Evolutionary conservation across 2,888 invertebrate species (phyloP).

Genomic region (Mesoligia furuncula): DNA sequence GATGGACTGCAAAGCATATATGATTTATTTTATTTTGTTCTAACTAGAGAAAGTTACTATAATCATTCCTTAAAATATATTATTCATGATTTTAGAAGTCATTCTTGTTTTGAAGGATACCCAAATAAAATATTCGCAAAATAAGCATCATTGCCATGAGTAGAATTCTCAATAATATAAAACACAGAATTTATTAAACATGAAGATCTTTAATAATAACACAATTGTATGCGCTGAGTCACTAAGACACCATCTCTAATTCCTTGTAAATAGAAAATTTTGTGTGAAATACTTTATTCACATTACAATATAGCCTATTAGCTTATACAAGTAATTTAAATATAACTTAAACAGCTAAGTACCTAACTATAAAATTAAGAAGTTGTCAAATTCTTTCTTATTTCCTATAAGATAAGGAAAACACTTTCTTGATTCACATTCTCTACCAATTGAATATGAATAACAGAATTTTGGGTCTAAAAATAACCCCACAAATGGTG

Average conservation of each 20-base stretch:
- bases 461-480: neutral
- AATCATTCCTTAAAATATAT: too few species aligned
- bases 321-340: too few species aligned
- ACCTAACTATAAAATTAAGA: too few species aligned
- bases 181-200: neutral
- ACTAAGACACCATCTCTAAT: too few species aligned
- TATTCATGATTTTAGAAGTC: neutral
- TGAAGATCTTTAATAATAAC: neutral
- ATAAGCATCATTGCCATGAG: neutral
- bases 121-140: neutral
- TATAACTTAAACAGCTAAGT: neutral
- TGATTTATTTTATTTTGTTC: constrained; percentile 16
- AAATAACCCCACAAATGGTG: neutral
- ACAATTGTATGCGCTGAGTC: neutral
- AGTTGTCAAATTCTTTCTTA: neutral
- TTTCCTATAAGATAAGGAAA: neutral
- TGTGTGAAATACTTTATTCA: too few species aligned
- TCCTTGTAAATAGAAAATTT: neutral
- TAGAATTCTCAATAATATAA: neutral
- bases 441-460: neutral
- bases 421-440: too few species aligned
- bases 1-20: neutral
- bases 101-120: neutral
- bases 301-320: too few species aligned
- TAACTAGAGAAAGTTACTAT: constrained; percentile 8